These are phyloP conservation scores for Paragorgia papillata DNA, from an alignment of 92 coral and sea anemone species.

Conservation along the genomic window DNA sequence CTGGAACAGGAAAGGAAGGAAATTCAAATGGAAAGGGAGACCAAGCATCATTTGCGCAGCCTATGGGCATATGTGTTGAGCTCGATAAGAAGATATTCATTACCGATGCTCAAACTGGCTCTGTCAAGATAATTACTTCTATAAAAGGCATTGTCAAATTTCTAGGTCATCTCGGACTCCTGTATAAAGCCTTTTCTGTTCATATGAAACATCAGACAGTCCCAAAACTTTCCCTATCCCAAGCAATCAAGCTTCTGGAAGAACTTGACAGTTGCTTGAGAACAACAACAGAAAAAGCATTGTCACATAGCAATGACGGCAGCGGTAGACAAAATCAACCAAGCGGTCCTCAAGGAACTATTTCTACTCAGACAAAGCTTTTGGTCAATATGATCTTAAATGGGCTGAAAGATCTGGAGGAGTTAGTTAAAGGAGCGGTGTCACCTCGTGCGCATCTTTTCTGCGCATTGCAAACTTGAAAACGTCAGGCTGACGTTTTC, in stretches of 20 bases:
- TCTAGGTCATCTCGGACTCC: constrained; percentile 49
- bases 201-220: constrained; percentile 56
- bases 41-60: constrained; percentile 63
- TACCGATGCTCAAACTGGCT: constrained; percentile 56
- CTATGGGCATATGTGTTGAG: constrained; percentile 66
- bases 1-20: constrained; percentile 55
- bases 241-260: constrained; percentile 58
- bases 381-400: constrained; percentile 55
- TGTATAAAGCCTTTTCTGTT: constrained; percentile 50
- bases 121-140: constrained; percentile 55
- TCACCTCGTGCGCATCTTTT: constrained; percentile 26
- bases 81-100: constrained; percentile 54
- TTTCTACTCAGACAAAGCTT: constrained; percentile 45
- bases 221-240: constrained; percentile 43
- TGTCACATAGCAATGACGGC: too few relatives aligned
- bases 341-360: constrained; percentile 45
- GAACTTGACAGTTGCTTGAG: constrained; percentile 46
- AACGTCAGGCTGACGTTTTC: constrained; percentile 7
- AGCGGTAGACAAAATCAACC: too few relatives aligned
- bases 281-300: too few relatives aligned
- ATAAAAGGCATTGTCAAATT: constrained; percentile 42
- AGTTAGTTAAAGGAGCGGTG: constrained; percentile 28
- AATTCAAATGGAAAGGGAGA: constrained; percentile 59
- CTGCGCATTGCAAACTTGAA: constrained; percentile 32
- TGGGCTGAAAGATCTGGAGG: too few relatives aligned